These are phyloP conservation scores for Henricia sp. DNA, from an alignment of 53 echinoderm and acorn worm genomes.

Conservation along the genomic window DNA sequence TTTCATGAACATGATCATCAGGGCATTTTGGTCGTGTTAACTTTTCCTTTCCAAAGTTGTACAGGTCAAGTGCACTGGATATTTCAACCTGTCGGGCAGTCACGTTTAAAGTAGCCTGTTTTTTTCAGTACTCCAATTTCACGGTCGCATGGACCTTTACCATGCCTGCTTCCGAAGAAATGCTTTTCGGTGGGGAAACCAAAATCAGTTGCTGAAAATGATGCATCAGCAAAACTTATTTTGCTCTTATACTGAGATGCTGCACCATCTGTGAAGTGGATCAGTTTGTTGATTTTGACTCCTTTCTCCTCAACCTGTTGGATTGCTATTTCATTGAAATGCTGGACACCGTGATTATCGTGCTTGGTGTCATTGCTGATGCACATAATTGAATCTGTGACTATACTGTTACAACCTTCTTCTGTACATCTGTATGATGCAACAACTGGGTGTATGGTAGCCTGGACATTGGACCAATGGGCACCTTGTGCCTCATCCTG, in stretches of 20 bases:
- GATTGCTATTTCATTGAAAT: constrained; percentile 32
- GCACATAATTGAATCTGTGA: constrained; percentile 64
- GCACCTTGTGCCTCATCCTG: too few relatives aligned
- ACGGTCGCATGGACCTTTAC: constrained; percentile 63
- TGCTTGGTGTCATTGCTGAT: constrained; percentile 67
- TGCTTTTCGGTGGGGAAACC: constrained; percentile 55
- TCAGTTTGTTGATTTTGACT: constrained; percentile 28
- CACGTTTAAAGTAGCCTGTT: not conserved
- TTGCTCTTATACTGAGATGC: constrained; percentile 68
- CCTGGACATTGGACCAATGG: constrained; percentile 50
- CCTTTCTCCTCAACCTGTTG: constrained; percentile 39
- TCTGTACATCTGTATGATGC: constrained; percentile 62
- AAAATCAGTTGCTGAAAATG: constrained; percentile 24
- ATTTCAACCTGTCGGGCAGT: constrained; percentile 38
- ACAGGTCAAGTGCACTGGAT: constrained; percentile 6
- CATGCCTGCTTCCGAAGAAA: constrained; percentile 71
- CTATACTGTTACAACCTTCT: constrained; percentile 6
- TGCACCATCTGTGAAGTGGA: constrained; percentile 70
- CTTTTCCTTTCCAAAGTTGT: not conserved
- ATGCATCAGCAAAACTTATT: constrained; percentile 54
- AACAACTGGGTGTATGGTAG: constrained; percentile 69
- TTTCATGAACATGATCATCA: constrained; percentile 30
- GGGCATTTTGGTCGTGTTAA: not conserved
- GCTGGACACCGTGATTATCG: constrained; percentile 60
- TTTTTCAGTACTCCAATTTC: constrained; percentile 73